Evolutionary conservation across 2,113 vertebrate species (phyloP), one percentile per base, ranked within the genome.

Genomic region (Syngnathoides biaculeatus): DNA sequence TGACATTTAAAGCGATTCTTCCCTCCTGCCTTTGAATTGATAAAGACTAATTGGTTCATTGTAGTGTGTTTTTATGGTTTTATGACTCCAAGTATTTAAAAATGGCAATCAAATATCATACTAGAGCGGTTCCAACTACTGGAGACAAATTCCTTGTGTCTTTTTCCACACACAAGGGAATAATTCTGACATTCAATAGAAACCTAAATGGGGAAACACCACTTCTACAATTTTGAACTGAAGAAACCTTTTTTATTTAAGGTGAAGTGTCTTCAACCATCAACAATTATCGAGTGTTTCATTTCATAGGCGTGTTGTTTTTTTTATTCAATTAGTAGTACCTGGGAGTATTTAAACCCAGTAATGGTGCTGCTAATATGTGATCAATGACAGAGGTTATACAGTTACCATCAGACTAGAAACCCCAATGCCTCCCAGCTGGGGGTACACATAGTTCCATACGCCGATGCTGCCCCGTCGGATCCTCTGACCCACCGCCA

Each of bases 401-500:
- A 9, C 17, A 35, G 94, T 94, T 80, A 97, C 96, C 20, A 99
- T 94, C 76, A 94, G 93, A 84, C 97, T 98, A 91, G 97, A 95
- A 0, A 97, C 95, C 68, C 97, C 97, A 0, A 99, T 97, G 85
- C 97, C 97, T 0, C 97, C 96, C 58, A 99, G 89, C 65, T 91
- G 91, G 14, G 97, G 96, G 20, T 92, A 97, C 73, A 99, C 92
- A 1, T 98, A 99, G 81, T 97, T 98, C 97, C 97, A 99, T 74
- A 98, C 97, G 0, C 97, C 97, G 0, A 99, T 97, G 90, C 97
- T 99, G 77, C 97, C 97, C 0, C 97, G 90, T 17, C 97, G 92
- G 86, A 99, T 99, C 75, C 94, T 91, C 91, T 98, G 97, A 63
- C 97, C 97, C 87, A 95, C 96, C 0, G 97, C 97, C 92, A 99